Evolutionary conservation across 1,140 invertebrate species (phyloP).

Genomic region (Formica exsecta): DNA sequence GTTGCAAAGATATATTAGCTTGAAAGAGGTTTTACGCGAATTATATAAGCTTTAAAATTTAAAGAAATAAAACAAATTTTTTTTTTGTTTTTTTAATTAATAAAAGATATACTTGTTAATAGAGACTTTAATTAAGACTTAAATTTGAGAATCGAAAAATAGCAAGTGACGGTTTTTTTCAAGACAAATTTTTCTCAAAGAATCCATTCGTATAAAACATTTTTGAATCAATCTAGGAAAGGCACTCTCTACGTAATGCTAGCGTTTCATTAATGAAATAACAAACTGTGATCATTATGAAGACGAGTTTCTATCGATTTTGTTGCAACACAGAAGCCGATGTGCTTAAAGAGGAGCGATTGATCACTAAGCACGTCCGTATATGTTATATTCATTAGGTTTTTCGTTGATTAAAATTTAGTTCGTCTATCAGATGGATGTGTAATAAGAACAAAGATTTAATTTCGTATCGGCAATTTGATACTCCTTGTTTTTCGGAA

Average conservation of each 20-base stretch:
- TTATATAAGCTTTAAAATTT: neutral
- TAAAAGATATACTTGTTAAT: neutral
- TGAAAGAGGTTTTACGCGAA: neutral
- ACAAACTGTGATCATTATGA: neutral
- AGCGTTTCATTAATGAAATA: constrained; percentile 23
- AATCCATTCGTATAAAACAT: neutral
- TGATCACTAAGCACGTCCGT: constrained; percentile 4
- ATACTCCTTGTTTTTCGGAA: neutral
- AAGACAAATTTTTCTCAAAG: neutral
- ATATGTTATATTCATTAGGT: neutral
- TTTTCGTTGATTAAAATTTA: constrained; percentile 3
- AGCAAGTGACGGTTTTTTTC: neutral
- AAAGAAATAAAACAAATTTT: neutral
- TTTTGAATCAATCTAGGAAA: neutral
- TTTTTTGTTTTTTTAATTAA: neutral
- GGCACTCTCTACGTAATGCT: neutral
- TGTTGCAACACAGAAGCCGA: neutral
- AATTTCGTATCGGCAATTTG: neutral
- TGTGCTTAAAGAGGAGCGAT: constrained; percentile 28
- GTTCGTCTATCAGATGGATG: neutral
- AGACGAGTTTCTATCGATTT: neutral
- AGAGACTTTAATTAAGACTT: neutral
- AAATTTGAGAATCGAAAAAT: neutral
- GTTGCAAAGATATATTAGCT: neutral
- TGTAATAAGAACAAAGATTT: neutral